Percentiles rank a stretch among this genome's conserved stretches.
Conservation (phyloP, 2,888 invertebrate species). For the Gnatocerus cornutus region DNA sequence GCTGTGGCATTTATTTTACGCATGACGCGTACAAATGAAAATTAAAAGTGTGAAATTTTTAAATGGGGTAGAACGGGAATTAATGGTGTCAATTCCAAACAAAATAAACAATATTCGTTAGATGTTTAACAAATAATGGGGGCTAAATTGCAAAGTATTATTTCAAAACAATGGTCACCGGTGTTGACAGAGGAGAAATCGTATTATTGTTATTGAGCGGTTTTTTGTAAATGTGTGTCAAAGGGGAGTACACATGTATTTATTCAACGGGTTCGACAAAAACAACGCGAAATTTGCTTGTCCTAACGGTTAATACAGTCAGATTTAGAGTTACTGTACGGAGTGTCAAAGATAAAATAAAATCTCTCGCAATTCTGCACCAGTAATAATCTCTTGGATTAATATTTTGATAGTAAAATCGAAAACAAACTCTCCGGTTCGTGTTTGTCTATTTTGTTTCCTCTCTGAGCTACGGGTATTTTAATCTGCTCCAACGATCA, state of each 20-base stretch:
- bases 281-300: too few species aligned
- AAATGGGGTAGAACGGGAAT: not conserved
- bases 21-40: constrained; percentile 5
- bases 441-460: not conserved
- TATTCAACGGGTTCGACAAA: too few species aligned
- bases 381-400: too few species aligned
- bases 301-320: too few species aligned
- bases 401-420: not conserved
- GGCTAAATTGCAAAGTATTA: not conserved
- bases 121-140: constrained; percentile 31
- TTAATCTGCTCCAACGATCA: constrained; percentile 25
- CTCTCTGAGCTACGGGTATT: not conserved
- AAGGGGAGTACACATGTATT: too few species aligned
- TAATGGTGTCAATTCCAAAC: not conserved
- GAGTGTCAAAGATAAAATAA: too few species aligned
- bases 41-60: constrained; percentile 31
- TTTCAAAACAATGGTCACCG: not conserved
- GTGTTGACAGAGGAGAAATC: not conserved
- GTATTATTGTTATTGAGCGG: too few species aligned
- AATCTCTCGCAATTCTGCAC: too few species aligned
- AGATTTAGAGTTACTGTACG: too few species aligned
- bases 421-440: not conserved
- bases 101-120: constrained; percentile 16
- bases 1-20: constrained; percentile 25
- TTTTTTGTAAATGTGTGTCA: too few species aligned